Evolutionary conservation across 2,797 vertebrate species (phyloP).

Genomic region (Podarcis siculus): DNA sequence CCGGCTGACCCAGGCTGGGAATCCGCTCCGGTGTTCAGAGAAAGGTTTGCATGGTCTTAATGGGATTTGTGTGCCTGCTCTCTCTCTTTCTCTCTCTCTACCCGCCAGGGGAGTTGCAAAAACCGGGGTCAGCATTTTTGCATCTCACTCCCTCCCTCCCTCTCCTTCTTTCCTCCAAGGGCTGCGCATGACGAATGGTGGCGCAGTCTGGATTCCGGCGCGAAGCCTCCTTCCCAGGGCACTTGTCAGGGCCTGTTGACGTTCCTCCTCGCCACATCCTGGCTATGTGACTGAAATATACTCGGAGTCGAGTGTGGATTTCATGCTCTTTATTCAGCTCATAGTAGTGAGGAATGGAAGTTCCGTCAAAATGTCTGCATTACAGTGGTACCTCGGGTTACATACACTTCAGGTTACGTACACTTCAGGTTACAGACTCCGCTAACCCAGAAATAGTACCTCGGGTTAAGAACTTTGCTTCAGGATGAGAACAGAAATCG

Average conservation of each 20-base stretch:
- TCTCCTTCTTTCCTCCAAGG: not conserved
- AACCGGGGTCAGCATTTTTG: not conserved
- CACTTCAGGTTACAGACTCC: no score
- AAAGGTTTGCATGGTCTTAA: not conserved
- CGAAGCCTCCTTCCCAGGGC: not conserved
- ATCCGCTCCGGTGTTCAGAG: fast-evolving
- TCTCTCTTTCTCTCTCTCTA: not conserved
- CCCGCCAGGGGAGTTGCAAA: no score
- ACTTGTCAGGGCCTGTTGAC: not conserved
- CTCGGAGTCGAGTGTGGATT: no score
- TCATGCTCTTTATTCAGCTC: no score
- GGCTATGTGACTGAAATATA: not conserved
- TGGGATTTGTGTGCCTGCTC: not conserved
- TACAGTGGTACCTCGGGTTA: no score
- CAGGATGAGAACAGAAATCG: no score
- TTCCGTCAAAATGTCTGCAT: no score
- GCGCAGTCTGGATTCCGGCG: not conserved
- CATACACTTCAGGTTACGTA: no score
- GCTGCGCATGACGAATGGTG: not conserved
- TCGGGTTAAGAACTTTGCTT: no score
- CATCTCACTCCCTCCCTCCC: not conserved
- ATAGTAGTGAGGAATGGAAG: no score
- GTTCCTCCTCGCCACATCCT: not conserved
- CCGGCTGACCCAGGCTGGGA: not conserved
- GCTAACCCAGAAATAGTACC: no score